Base-by-base conservation (phyloP, 2,113 vertebrate genomes). In the Arothron firmamentum region DNA sequence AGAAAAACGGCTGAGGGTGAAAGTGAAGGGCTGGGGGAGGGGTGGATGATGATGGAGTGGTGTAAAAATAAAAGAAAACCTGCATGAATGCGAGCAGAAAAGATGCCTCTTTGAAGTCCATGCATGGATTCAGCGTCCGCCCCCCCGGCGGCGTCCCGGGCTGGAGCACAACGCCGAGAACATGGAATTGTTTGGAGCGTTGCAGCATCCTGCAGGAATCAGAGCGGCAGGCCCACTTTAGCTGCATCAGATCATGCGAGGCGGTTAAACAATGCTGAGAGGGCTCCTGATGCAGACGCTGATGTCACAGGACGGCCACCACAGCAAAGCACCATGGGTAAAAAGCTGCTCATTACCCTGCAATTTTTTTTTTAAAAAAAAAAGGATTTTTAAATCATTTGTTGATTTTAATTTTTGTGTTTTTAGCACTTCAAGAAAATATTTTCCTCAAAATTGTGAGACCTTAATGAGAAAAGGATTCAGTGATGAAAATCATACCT, bases 11-110 rank as follows among this genome's bases (percentile, higher is more conserved):
- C 70, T 64, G 74, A 67, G 47, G 41, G 63, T 65, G 62, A 5
- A 42, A 3, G 13, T 60, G 56, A 65, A 51, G 69, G 41, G 63
- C 45, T 42, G 64, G 1, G 52, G 78, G 66, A 61, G 54, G 21
- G 74, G 13, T 60, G 13, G 13, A 5, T 3, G 38, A 57, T 70
- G 66, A 25, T 65, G 64, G 11, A 60, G 46, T 48, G 18, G 70
- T 63, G 5, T 75, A 77, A 73, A 85, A 84, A 82, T 79, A 85
- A 75, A 68, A 62, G n/a, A 56, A 65, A 49, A 5, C 9, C 9
- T 6, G 41, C 56, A 66, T 79, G 72, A 70, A 79, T 52, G 58
- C 62, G 48, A 68, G 20, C 49, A 16, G 38, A 1, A 17, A 46
- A 38, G 18, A 42, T 68, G 25, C 6, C 20, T 46, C 41, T 51